Percentiles rank a stretch among this genome's conserved stretches.
phyloP scores from a whole-genome alignment of 2,797 vertebrate species.

The Notamacropus eugenii region DNA sequence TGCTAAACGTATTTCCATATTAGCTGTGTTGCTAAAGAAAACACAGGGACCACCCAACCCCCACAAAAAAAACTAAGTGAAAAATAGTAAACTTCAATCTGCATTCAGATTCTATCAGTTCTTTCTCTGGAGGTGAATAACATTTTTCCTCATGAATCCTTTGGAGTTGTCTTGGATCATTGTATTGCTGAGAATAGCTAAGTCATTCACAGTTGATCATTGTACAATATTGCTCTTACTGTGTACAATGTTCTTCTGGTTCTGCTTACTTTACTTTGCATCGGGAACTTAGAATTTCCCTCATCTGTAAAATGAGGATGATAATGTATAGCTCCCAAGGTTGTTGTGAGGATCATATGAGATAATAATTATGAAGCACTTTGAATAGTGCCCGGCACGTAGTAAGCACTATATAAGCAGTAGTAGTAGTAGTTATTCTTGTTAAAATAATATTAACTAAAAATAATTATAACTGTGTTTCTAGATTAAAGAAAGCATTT shows the following conservation, averaged over 20 bases:
- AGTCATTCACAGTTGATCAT: background rate
- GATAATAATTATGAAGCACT: background rate
- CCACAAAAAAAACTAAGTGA: background rate
- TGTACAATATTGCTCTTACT: background rate
- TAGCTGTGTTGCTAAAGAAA: too few species aligned
- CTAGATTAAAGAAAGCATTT: constrained; percentile 44
- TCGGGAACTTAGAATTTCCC: background rate
- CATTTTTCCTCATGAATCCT: background rate
- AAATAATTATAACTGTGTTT: constrained; percentile 31
- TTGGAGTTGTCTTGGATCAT: background rate
- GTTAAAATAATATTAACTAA: constrained; percentile 28
- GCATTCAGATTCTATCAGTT: background rate
- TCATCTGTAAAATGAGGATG: background rate
- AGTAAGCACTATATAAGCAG: background rate
- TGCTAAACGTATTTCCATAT: too few species aligned
- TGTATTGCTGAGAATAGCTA: background rate
- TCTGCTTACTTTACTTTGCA: background rate
- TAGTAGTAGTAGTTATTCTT: background rate
- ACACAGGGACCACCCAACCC: too few species aligned
- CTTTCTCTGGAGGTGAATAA: too few species aligned
- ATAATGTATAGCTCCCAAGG: background rate
- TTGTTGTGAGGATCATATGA: background rate
- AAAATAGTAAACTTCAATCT: background rate
- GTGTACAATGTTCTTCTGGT: background rate
- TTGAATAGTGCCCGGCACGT: background rate